Base-by-base conservation (phyloP, 2,797 vertebrate genomes). In the Caiman crocodilus region DNA sequence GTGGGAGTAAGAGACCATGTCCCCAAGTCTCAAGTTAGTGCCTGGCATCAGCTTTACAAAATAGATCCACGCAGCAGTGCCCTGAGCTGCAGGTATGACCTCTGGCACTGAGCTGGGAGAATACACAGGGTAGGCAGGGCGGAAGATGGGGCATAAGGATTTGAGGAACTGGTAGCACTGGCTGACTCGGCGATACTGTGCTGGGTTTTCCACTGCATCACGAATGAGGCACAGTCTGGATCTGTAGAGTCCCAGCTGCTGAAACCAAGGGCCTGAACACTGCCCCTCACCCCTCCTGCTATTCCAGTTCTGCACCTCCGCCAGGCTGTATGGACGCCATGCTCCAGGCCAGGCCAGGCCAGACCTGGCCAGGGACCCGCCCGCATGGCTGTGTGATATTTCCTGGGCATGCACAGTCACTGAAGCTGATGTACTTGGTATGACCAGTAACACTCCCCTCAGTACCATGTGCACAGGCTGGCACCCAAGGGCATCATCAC, bases 21-120 rank as follows among this genome's bases (percentile, higher is more conserved):
- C 28, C 63, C 77, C 64, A 14, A 1, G 6, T 56, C 76, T 84
- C 4, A 2, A 28, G 9, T 76, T 1, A 17, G 57, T 0, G 77
- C 61, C 32, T 0, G 2, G 18, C 90, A 89, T 91, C 89, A 82
- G 14, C 30, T 42, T 0, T 17, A 84, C 80, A 50, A 67, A 67
- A 77, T 74, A 30, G 1, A 14, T 58, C 76, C 79, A 71, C 94
- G 85, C 85, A 94, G 89, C 94, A 94, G 65, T 93, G 90, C 90
- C 56, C 56, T 94, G 92, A 95, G 85, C 84, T 93, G 86, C 65
- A 3, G 0, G 64, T 21, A 35, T 75, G 79, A 71, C 64, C 69
- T 78, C 85, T 85, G 1, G 0, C 20, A 42, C 79, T 9, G 1
- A 0, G 0, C 35, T 1, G 65, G 79, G 75, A 60, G 42, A 11